Evolutionary conservation across 2,888 invertebrate genomes (phyloP).

Genomic region (Sesia bembeciformis): DNA sequence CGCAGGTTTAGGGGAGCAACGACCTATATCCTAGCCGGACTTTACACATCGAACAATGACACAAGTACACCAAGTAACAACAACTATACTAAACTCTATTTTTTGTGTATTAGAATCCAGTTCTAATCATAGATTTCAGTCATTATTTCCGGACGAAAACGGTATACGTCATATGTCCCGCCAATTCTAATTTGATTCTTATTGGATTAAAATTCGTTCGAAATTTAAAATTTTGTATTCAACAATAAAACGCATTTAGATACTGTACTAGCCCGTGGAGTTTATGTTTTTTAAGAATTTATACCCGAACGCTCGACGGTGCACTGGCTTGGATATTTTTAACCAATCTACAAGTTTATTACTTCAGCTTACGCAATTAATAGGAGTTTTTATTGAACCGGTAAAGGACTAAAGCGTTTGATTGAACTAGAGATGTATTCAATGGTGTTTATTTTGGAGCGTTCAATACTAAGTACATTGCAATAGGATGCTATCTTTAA

Average conservation of each 20-base stretch:
- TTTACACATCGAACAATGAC: constrained; percentile 40
- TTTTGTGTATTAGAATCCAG: constrained; percentile 59
- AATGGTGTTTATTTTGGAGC: not conserved
- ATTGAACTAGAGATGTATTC: constrained; percentile 19
- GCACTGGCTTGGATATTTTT: constrained; percentile 59
- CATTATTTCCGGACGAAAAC: constrained; percentile 31
- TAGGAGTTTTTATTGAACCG: constrained; percentile 69
- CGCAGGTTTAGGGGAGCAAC: constrained; percentile 72
- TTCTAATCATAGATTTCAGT: constrained; percentile 57
- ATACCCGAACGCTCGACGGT: constrained; percentile 29
- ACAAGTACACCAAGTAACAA: constrained; percentile 33
- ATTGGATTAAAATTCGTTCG: constrained; percentile 30
- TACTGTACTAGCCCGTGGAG: constrained; percentile 25
- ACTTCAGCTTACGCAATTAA: constrained; percentile 70
- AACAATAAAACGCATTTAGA: constrained; percentile 24
- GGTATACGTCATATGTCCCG: constrained; percentile 41
- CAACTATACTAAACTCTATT: constrained; percentile 61
- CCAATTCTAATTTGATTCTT: constrained; percentile 51
- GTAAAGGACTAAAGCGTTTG: constrained; percentile 62
- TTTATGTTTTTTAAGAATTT: constrained; percentile 71
- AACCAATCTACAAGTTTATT: constrained; percentile 70
- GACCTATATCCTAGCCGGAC: constrained; percentile 70
- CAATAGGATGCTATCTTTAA: not conserved
- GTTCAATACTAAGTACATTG: not conserved
- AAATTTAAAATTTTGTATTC: constrained; percentile 25